phyloP scores from a whole-genome alignment of 1,140 invertebrate genomes.

The Eubasilissa regina region DNA sequence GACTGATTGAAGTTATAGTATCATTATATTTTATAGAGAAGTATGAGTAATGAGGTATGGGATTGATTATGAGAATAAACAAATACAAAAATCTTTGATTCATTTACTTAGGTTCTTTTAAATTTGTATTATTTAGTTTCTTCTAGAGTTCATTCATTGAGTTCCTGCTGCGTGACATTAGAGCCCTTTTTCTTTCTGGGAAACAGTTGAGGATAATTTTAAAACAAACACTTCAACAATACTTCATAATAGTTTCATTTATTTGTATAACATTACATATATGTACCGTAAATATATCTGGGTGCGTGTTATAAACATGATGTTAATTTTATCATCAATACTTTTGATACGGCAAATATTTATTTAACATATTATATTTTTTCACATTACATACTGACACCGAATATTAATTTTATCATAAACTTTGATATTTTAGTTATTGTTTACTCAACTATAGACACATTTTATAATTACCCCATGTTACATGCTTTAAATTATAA shows the following conservation, averaged over 20 bases:
- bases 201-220: no score
- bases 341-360: slow-evolving; percentile 3
- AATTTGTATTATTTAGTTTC: no score
- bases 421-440: slow-evolving; percentile 16
- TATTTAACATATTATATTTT: not conserved
- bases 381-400: slow-evolving; percentile 22
- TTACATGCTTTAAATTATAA: slow-evolving; percentile 7
- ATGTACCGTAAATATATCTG: slow-evolving; percentile 7
- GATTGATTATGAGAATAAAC: no score
- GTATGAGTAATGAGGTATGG: no score
- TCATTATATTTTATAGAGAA: no score
- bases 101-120: no score
- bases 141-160: no score
- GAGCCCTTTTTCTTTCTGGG: no score
- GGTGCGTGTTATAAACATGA: slow-evolving; percentile 5
- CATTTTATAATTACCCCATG: slow-evolving; percentile 22
- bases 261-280: slow-evolving; percentile 36
- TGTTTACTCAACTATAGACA: slow-evolving; percentile 1
- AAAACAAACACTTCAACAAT: not conserved
- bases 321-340: slow-evolving; percentile 21
- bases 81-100: no score
- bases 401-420: slow-evolving; percentile 12
- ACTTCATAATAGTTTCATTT: slow-evolving; percentile 37
- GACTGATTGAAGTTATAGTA: no score
- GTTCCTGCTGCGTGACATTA: no score